Conservation (phyloP, 2,888 invertebrate species). For the Agriopis aurantiaria region DNA sequence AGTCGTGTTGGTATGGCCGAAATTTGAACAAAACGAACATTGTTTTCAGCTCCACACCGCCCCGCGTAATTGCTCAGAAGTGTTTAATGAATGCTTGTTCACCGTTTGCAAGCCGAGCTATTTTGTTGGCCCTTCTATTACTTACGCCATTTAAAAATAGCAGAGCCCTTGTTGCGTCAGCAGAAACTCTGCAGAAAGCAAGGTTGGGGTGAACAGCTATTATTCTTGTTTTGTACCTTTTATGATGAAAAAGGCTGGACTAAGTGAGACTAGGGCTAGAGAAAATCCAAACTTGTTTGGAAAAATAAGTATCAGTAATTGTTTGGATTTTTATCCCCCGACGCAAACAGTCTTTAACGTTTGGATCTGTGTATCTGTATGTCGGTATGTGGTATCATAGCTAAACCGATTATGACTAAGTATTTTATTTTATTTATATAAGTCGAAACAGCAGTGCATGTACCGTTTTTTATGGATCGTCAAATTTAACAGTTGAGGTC, state of each 20-base stretch:
- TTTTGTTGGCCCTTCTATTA: slow-evolving; percentile 32
- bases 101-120: slow-evolving; percentile 55
- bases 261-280: slow-evolving; percentile 39
- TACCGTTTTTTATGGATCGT: no score
- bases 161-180: slow-evolving; percentile 40
- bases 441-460: no score
- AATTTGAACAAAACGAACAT: slow-evolving; percentile 63
- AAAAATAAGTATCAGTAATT: slow-evolving; percentile 1
- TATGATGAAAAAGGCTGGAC: slow-evolving; percentile 41
- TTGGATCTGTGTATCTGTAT: no score
- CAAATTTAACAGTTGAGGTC: no score
- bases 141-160: slow-evolving; percentile 39
- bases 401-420: no score
- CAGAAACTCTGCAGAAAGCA: slow-evolving; percentile 25
- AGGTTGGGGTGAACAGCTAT: slow-evolving; percentile 38
- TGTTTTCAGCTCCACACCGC: slow-evolving; percentile 63
- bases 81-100: slow-evolving; percentile 76
- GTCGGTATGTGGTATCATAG: no score
- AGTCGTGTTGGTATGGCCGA: slow-evolving; percentile 51
- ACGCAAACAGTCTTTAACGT: no score
- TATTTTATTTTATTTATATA: no score
- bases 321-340: not conserved
- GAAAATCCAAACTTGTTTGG: slow-evolving; percentile 36
- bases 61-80: slow-evolving; percentile 72
- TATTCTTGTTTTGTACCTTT: slow-evolving; percentile 45